Evolutionary conservation across 2,797 vertebrate genomes (phyloP), one percentile per base, ranked within the genome.

Genomic region (Phrynocephalus guinanensis): DNA sequence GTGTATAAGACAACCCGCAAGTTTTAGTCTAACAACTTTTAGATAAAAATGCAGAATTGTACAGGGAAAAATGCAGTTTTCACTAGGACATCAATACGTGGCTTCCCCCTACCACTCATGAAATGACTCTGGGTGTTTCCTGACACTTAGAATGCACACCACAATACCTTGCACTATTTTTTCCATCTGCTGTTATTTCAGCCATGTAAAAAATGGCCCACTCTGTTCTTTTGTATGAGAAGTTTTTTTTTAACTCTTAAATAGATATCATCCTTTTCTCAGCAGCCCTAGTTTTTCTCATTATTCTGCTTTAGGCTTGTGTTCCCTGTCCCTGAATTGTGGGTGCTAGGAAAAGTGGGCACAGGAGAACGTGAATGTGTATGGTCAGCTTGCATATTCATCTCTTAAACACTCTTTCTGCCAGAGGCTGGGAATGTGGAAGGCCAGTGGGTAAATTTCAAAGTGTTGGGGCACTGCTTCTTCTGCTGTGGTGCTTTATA

Each of bases 221-320:
- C 30, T 0, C 88, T 84, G 92, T 81, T 89, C 86, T 87, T 66
- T 86, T 90, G 80, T 87, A 89, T 86, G 44, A 20, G 3, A 91
- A 93, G 89, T 79, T 33, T 91, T 83, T 94, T 82, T 60, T 38
- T 38, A 38, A 26, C 68, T 84, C 60, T 56, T 86, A 90, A 0
- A 91, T 83, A 2, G 10, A 83, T 84, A 38, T 87, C 87, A 33
- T 71, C 90, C 85, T 91, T 91, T 91, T 92, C 81, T 92, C 87
- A 88, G 89, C 83, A 85, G 89, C 93, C 89, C 9, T 92, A 88
- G 87, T 91, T 87, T 89, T 93, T 90, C 89, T 90, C 88, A 1
- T 90, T 86, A 85, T 1, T 87, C 0, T 0, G 5, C 13, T 33
- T 80, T 82, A 11, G 85, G 91, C 90, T 83, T 3, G 56, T 90